Evolutionary conservation across 2,113 vertebrate genomes (phyloP).

Genomic region (Gavia stellata): DNA sequence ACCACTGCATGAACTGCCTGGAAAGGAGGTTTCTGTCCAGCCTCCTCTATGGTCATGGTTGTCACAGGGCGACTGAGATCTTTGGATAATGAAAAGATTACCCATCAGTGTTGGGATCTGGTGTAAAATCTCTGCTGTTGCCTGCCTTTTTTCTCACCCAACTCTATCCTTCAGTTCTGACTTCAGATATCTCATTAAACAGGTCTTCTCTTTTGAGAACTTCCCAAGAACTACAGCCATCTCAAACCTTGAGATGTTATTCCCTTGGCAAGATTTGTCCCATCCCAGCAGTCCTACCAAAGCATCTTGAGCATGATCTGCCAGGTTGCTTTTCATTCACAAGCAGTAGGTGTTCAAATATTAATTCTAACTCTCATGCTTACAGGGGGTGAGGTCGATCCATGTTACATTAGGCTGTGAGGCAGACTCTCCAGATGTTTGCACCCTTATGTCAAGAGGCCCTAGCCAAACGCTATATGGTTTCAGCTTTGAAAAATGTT

Average conservation of each 20-base stretch:
- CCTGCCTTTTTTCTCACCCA: not conserved
- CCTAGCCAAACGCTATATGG: not conserved
- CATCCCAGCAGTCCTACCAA: not conserved
- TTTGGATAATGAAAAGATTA: not conserved
- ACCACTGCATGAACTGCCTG: not conserved
- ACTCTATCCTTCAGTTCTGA: not conserved
- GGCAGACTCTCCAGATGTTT: not conserved
- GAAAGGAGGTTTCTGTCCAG: not conserved
- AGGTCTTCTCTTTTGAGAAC: not conserved
- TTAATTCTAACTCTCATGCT: not conserved
- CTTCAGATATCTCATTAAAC: not conserved
- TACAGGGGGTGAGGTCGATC: not conserved
- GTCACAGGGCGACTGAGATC: not conserved
- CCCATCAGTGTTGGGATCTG: fast-evolving
- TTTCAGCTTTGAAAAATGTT: not conserved
- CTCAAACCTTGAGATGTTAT: not conserved
- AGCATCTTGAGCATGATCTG: not conserved
- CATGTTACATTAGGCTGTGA: not conserved
- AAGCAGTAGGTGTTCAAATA: not conserved
- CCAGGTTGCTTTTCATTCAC: not conserved
- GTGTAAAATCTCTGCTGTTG: not conserved
- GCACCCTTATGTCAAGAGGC: not conserved
- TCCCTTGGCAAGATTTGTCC: not conserved
- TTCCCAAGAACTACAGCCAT: not conserved
- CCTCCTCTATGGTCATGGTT: not conserved